phyloP scores from a whole-genome alignment of 1,140 invertebrate species.

The Leptinotarsa texana region DNA sequence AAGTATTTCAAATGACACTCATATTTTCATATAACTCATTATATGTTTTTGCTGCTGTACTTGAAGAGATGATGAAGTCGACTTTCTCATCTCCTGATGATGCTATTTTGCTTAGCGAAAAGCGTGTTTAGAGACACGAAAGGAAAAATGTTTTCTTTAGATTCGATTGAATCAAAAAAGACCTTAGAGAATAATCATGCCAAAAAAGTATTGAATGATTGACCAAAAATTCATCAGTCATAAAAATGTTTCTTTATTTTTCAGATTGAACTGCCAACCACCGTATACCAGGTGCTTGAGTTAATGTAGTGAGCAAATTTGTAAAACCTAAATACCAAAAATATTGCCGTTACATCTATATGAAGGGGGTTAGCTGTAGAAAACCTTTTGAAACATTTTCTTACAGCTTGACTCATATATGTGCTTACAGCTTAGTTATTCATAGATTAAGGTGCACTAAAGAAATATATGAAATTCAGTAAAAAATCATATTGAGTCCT shows the following conservation, averaged over 20 bases:
- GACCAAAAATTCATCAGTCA: no score
- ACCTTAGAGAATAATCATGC: no score
- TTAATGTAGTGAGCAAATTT: slow-evolving; percentile 27
- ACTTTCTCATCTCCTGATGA: no score
- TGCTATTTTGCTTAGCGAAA: no score
- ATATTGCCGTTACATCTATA: slow-evolving; percentile 47
- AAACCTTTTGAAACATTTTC: slow-evolving; percentile 13
- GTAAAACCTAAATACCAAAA: slow-evolving; percentile 43
- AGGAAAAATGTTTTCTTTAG: no score
- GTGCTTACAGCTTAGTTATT: slow-evolving; percentile 53
- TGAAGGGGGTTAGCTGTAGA: background rate
- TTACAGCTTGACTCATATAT: slow-evolving; percentile 28
- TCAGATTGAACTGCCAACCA: slow-evolving; percentile 33
- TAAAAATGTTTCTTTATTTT: slow-evolving; percentile 14
- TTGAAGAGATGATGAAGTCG: no score
- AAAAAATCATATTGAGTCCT: slow-evolving; percentile 23
- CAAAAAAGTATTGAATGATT: no score
- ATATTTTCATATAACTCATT: no score
- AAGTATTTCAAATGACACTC: no score
- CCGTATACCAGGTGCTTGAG: slow-evolving; percentile 21
- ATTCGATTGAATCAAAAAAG: no score
- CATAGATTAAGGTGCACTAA: slow-evolving; percentile 52
- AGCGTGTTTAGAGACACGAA: no score
- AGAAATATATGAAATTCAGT: background rate
- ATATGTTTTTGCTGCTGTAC: no score